phyloP scores from a whole-genome alignment of 2,888 invertebrate species.

The Junonia oenone region DNA sequence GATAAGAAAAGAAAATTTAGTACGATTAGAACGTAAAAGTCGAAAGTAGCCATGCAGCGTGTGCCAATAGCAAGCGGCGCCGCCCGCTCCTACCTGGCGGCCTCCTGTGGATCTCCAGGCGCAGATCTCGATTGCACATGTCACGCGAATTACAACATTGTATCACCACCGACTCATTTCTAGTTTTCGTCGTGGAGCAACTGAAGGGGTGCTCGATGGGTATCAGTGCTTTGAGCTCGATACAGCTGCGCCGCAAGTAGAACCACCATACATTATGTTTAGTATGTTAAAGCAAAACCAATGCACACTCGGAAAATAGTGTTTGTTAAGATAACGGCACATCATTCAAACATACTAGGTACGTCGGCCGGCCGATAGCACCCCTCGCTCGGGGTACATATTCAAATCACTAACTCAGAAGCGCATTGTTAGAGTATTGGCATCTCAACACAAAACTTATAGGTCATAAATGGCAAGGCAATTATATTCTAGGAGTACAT shows the following conservation, averaged over 20 bases:
- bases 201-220: slow-evolving; percentile 90
- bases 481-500: slow-evolving; percentile 67
- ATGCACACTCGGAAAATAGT: slow-evolving; percentile 73
- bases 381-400: slow-evolving; percentile 63
- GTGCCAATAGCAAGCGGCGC: slow-evolving; percentile 40
- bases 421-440: slow-evolving; percentile 73
- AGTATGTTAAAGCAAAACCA: slow-evolving; percentile 81
- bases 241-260: slow-evolving; percentile 84
- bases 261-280: slow-evolving; percentile 78
- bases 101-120: slow-evolving; percentile 83
- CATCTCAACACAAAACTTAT: slow-evolving; percentile 75
- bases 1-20: slow-evolving; percentile 55
- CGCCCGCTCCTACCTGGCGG: slow-evolving; percentile 81
- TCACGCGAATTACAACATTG: slow-evolving; percentile 87
- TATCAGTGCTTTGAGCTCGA: slow-evolving; percentile 85
- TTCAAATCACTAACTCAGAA: slow-evolving; percentile 72
- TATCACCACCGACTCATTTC: slow-evolving; percentile 88
- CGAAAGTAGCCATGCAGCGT: slow-evolving; percentile 62
- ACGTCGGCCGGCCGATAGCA: slow-evolving; percentile 3
- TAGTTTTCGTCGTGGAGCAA: slow-evolving; percentile 87
- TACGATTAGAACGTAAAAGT: slow-evolving; percentile 57
- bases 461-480: slow-evolving; percentile 62
- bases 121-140: slow-evolving; percentile 87
- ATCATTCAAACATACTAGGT: slow-evolving; percentile 68
- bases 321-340: slow-evolving; percentile 66